Evolutionary conservation across 2,888 invertebrate genomes (phyloP).

Genomic region (Julus scanicus): DNA sequence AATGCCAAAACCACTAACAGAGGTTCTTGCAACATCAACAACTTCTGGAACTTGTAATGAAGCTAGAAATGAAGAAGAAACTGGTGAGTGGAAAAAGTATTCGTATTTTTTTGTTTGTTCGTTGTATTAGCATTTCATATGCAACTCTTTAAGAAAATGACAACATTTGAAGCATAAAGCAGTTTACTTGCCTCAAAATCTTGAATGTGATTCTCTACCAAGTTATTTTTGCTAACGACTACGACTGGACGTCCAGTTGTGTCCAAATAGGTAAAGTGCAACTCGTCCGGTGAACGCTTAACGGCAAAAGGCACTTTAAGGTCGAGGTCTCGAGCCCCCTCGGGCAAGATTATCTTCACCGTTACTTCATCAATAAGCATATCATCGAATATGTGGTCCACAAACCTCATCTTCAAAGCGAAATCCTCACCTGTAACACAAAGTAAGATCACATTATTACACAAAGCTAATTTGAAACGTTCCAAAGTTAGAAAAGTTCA

Average conservation of each 20-base stretch:
- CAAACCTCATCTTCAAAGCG: constrained; percentile 88
- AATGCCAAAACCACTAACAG: constrained; percentile 87
- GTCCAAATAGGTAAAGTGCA: constrained; percentile 94
- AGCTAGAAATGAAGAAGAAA: constrained; percentile 68
- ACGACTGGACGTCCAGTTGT: constrained; percentile 92
- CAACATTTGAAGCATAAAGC: too few relatives aligned
- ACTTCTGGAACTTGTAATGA: constrained; percentile 85
- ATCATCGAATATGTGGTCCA: constrained; percentile 97
- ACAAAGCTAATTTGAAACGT: neutral
- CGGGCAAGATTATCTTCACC: constrained; percentile 92
- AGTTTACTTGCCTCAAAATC: constrained; percentile 78
- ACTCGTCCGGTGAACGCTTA: constrained; percentile 76
- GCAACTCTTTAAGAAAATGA: too few relatives aligned
- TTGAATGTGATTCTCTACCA: constrained; percentile 96
- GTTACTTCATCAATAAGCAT: constrained; percentile 91
- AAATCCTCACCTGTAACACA: constrained; percentile 72
- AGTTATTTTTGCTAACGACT: constrained; percentile 80
- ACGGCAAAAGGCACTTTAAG: constrained; percentile 85
- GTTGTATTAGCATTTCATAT: too few relatives aligned
- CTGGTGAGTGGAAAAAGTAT: constrained; percentile 11
- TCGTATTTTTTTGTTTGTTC: too few relatives aligned
- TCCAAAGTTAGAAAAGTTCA: too few relatives aligned
- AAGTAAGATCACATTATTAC: neutral
- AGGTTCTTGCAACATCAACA: constrained; percentile 92
- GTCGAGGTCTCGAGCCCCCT: constrained; percentile 85